These are phyloP conservation scores for Papilio protenor DNA, from an alignment of 2,888 invertebrate genomes.

Conservation along the genomic window DNA sequence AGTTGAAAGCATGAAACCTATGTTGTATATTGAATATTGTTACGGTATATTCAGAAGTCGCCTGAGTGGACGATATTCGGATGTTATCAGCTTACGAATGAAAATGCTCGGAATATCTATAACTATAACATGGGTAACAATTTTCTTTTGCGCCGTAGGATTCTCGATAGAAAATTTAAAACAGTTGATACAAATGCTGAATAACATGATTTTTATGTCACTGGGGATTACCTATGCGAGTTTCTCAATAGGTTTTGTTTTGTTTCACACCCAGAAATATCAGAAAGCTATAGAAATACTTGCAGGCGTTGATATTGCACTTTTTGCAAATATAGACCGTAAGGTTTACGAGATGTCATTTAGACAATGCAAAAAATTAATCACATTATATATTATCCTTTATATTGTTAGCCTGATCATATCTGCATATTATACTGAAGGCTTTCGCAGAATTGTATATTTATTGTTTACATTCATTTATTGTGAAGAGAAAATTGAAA, in stretches of 20 bases:
- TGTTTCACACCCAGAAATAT: slow-evolving; percentile 53
- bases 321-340: not conserved
- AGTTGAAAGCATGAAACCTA: slow-evolving; percentile 49
- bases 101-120: slow-evolving; percentile 53
- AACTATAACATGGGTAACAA: slow-evolving; percentile 41
- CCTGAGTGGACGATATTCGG: slow-evolving; percentile 49
- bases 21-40: slow-evolving; percentile 53
- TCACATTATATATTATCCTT: not conserved
- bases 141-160: not conserved
- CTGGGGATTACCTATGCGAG: not conserved
- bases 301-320: slow-evolving; percentile 54
- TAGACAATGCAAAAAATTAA: not conserved
- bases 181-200: not conserved
- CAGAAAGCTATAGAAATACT: slow-evolving; percentile 55
- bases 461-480: not conserved
- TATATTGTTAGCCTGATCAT: not conserved
- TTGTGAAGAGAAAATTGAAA: slow-evolving; percentile 29
- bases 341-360: slow-evolving; percentile 11
- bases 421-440: not conserved
- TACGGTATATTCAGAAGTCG: slow-evolving; percentile 63
- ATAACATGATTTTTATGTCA: slow-evolving; percentile 46
- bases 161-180: not conserved
- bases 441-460: not conserved
- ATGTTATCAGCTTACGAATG: slow-evolving; percentile 51
- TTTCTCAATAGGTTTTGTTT: slow-evolving; percentile 46